Evolutionary conservation across 2,113 vertebrate genomes (phyloP).

Genomic region (Corythornis madagascariensis): DNA sequence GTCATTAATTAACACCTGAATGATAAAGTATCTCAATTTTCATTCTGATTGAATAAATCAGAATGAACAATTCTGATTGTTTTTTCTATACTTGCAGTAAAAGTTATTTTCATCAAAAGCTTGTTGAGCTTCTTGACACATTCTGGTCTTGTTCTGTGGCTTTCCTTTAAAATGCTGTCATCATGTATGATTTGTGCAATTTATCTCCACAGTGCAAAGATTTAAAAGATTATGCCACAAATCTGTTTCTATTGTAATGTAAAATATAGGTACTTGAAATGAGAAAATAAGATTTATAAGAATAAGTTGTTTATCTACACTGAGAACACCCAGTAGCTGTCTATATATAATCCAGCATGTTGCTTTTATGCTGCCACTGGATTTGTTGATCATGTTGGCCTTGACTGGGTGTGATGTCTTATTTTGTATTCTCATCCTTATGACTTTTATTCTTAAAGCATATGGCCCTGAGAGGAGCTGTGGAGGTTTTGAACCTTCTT

Average conservation of each 20-base stretch:
- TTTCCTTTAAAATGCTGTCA: neutral
- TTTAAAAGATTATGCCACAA: neutral
- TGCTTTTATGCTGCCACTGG: neutral
- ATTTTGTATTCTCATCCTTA: neutral
- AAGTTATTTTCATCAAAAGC: neutral
- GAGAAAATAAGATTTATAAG: neutral
- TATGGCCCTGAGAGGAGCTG: accelerated
- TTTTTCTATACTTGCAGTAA: neutral
- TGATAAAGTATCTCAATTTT: neutral
- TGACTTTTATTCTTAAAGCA: neutral
- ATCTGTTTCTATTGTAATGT: neutral
- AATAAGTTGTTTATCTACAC: neutral
- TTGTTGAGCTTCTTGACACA: neutral
- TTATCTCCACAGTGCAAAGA: neutral
- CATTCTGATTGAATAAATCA: neutral
- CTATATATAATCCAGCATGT: neutral
- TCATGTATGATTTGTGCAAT: neutral
- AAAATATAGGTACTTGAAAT: neutral
- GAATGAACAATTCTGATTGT: neutral
- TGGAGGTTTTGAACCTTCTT: neutral
- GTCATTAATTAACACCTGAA: neutral
- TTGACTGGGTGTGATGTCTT: neutral
- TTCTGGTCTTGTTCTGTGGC: neutral
- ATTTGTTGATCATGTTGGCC: neutral
- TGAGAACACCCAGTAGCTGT: neutral